Base-by-base conservation (phyloP, 2,113 vertebrate genomes). In the Ophthalmolycus amberensis region DNA sequence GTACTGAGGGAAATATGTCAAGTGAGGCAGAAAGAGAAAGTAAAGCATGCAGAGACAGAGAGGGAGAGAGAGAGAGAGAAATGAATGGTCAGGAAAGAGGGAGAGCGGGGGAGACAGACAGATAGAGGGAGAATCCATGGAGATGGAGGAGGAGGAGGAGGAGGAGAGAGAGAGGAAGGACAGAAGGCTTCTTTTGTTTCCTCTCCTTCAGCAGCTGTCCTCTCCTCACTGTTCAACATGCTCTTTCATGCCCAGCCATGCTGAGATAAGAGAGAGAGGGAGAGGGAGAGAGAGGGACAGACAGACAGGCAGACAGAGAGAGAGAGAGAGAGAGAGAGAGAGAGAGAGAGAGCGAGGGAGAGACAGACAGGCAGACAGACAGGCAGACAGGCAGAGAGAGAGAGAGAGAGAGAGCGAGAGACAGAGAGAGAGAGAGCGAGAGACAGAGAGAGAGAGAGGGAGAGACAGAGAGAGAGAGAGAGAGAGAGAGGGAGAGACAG, bases 151-250 rank as follows among this genome's bases (percentile, higher is more conserved):
- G 63, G 29, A 29, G 70, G 70, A 77, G 16, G 58, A 71, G 29
- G 77, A 74, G 63, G 63, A 72, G 71, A 67, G 67, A 52, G 62
- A 62, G 74, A 83, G 82, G 48, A 75, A 71, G 85, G 77, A 85
- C 77, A 92, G 90, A 90, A 91, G 86, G 86, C 79, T 89, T 62
- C 79, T 91, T 94, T 92, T 94, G 91, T 93, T 86, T 87, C 48
- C 77, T 81, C 75, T 79, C 71, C 77, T 80, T 83, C 82, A 85
- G 86, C 90, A 89, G 90, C 92, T 92, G 89, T 85, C 89, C 89
- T 89, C 85, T 82, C 79, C 75, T 87, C 86, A 67, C 84, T 89
- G 85, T 83, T 93, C 91, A 86, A 90, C 85, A 63, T 70, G 69
- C 73, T 78, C 91, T 90, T 94, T 94, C 90, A 94, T 92, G 83